Conservation (phyloP, 37 sponge, comb jelly and placozoan species). For the Bolinopsis microptera region DNA sequence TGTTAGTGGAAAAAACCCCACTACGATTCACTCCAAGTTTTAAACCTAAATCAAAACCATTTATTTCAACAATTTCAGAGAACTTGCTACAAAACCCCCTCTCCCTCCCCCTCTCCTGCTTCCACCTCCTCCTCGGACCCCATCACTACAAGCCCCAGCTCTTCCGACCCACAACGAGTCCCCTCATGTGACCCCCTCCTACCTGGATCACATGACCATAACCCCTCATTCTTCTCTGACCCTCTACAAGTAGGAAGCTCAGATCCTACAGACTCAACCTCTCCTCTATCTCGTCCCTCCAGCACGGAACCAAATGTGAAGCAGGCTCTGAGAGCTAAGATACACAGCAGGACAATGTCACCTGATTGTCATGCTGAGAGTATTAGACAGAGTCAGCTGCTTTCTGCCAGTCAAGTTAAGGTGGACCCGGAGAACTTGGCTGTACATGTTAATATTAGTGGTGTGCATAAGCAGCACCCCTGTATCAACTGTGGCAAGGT, state of each 20-base stretch:
- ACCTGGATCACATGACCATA: neutral
- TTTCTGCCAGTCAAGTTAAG: too few relatives aligned
- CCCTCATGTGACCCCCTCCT: neutral
- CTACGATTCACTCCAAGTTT: too few relatives aligned
- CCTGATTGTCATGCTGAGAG: neutral
- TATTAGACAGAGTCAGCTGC: neutral
- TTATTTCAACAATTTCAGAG: too few relatives aligned
- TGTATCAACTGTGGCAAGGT: slow-evolving; percentile 11
- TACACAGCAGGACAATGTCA: neutral
- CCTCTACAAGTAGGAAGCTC: too few relatives aligned
- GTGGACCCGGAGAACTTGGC: too few relatives aligned
- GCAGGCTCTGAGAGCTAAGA: neutral
- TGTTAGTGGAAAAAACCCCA: too few relatives aligned
- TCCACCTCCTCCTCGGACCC: neutral
- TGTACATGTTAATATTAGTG: neutral
- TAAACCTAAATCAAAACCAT: too few relatives aligned
- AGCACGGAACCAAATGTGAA: neutral
- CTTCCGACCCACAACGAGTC: neutral
- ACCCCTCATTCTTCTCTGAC: too few relatives aligned
- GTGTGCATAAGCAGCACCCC: neutral
- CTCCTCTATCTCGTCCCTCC: neutral
- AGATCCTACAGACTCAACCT: neutral
- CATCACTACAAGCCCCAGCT: neutral
- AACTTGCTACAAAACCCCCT: neutral
- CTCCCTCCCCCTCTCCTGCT: neutral